Base-by-base conservation (phyloP, 2,888 invertebrate species). In the Ganaspis brasiliensis region DNA sequence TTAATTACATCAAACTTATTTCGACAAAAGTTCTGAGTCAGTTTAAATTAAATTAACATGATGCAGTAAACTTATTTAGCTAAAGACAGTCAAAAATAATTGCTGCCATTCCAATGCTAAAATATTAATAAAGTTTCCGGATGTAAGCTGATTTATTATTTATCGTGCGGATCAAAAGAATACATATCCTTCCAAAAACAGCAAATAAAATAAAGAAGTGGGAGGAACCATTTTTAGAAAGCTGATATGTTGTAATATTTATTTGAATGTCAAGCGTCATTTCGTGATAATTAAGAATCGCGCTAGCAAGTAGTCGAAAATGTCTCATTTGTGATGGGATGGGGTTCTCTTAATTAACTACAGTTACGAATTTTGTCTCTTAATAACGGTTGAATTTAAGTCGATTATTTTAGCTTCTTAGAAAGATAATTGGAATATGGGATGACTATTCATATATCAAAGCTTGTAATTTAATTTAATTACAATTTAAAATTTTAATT, bases 161-260 rank as follows among this genome's bases (percentile, higher is more conserved):
- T 19, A 52, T 16, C n/a, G 19, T n/a, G 6, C 9, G 16, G 16
- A 19, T 52, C 52, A 19, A 52, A 52, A 52, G 19, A 52, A 52
- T 49, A 14, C 49, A 14, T 16, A 45, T 49, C 16, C n/a, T 19
- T 52, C 45, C 45, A 14, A 14, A 45, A 52, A 52, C 8, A 19
- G 52, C 8, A 63, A 63, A 21, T 37, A 63, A 63, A 21, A 40
- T 63, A 10, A 31, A 61, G 9, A 4, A n/a, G 61, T 40, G 16
- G 19, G 14, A 4, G 14, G 9, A 14, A 40, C 40, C 61, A 19
- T 21, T 63, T 63, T 63, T 63, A 63, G 40, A 63, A 40, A 63
- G 61, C 37, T 63, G 61, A 5, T 24, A 63, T 63, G 61, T 21
- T 37, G 40, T 63, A 63, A 63, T 63, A 61, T 35, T 59, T 59